Evolutionary conservation across 2,797 vertebrate species (phyloP), one percentile per base, ranked within the genome.

Genomic region (Rhincodon typus): DNA sequence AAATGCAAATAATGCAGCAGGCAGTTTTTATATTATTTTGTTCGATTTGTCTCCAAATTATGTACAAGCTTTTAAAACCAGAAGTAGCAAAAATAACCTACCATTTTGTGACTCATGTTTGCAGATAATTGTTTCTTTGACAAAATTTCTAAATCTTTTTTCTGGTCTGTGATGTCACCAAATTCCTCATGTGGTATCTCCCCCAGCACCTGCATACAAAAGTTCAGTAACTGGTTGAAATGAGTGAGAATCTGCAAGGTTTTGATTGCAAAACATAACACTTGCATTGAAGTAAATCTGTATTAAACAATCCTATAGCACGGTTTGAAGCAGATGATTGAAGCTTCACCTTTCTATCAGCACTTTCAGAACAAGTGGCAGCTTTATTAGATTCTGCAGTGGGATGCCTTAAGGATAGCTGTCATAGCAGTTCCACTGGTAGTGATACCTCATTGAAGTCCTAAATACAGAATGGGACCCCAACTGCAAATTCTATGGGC

Each of bases 91-190:
- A 72, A 17, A 94, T 53, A 25, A 97, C 98, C 97, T 94, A 99
- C 99, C 98, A 99, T 98, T 84, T 97, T 96, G 96, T 97, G 97
- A 96, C 97, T 98, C 98, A 98, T 98, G 97, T 98, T 98, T 96
- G 98, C 97, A 96, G 97, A 97, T 0, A 97, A 97, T 82, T 96
- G 96, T 96, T 98, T 98, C 82, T 98, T 98, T 34, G 94, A 34
- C 50, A 77, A 34, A 10, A 77, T 57, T 95, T 95, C 46, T 77
- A 95, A 95, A 34, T 97, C 95, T 97, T 98, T 98, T 96, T 98
- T 98, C 96, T 96, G 96, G 96, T 96, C 96, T 79, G 96, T 96
- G 96, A 97, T 84, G 96, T 98, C 98, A 62, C 96, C 96, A 38
- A 96, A 96, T 95, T 96, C 96, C 67, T 97, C 97, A 97, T 97